Base-by-base conservation (phyloP, 2,797 vertebrate genomes). In the Euthynnus affinis region DNA sequence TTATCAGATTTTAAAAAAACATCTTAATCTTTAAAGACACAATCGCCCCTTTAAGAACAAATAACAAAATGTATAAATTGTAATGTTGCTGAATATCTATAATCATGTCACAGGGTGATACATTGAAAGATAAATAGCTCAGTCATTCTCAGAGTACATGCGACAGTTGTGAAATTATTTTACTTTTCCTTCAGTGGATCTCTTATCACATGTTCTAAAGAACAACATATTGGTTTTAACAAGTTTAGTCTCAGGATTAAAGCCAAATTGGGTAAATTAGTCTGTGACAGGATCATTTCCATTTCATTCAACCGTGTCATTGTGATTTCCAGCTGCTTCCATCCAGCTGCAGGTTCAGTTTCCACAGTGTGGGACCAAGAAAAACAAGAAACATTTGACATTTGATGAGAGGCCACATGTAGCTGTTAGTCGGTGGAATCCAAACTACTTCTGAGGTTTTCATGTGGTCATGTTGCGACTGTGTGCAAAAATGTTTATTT, bases 301-400 rank as follows among this genome's bases (percentile, higher is more conserved):
- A n/a, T n/a, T 20, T 65, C 2, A 7, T 62, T 23, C 49, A 9
- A 20, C 18, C 25, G 22, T 22, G 2, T 37, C 32, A 8, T 10
- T 27, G 29, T 58, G 42, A 44, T 42, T 60, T 60, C 46, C 46
- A 40, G 65, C 65, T 25, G 57, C 22, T 32, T 67, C 40, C 37
- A 46, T 69, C 37, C 56, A 48, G 71, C 32, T 46, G 18, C 22
- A 23, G 20, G 6, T 64, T 73, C 15, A 34, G 14, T 18, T 5
- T 67, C 3, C 29, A 37, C 32, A 17, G 27, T 48, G 44, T 48
- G 14, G 2, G 44, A 17, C 42, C 42, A 18, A 48, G 6, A 62
- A 27, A 15, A 63, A 42, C 15, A 46, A 62, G 40, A 46, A 62
- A 9, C 14, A 18, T 18, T 44, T 44, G 40, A 48, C 17, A 48